phyloP scores from a whole-genome alignment of 2,888 invertebrate genomes.

The Fragum whitleyi region DNA sequence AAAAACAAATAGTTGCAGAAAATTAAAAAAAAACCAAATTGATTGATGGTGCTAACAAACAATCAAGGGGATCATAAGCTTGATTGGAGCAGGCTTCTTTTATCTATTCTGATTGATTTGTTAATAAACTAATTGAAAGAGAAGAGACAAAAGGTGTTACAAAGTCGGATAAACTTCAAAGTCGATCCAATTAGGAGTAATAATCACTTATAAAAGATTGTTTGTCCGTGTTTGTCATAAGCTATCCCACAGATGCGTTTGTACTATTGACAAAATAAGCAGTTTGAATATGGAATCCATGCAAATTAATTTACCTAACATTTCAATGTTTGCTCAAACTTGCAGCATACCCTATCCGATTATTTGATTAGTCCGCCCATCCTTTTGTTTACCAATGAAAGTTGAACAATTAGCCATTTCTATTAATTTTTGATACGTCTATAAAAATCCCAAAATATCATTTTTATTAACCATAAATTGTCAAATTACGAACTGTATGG shows the following conservation, averaged over 20 bases:
- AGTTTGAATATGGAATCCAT: conserved; percentile 42
- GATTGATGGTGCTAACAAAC: too few species aligned
- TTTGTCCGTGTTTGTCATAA: conserved; percentile 10
- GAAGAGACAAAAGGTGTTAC: conserved; percentile 46
- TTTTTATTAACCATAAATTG: conserved; percentile 7
- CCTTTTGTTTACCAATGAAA: conserved; percentile 55
- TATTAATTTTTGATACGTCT: conserved; percentile 12
- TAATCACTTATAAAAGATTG: conserved; percentile 42
- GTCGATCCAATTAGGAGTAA: conserved; percentile 47
- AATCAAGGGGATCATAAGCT: background rate
- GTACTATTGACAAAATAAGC: conserved; percentile 39
- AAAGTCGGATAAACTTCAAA: conserved; percentile 60
- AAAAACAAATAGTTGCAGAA: too few species aligned
- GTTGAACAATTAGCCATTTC: conserved; percentile 31
- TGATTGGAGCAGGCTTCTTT: conserved; percentile 5
- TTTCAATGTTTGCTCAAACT: conserved; percentile 64
- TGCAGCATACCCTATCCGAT: conserved; percentile 44
- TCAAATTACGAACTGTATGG: background rate
- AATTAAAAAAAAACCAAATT: too few species aligned
- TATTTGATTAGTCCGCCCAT: conserved; percentile 52
- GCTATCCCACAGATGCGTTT: background rate
- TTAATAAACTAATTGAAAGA: conserved; percentile 41
- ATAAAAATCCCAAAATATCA: conserved; percentile 10
- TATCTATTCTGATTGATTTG: conserved; percentile 22
- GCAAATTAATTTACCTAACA: conserved; percentile 55